phyloP scores from a whole-genome alignment of 2,888 invertebrate species.

The Drosophila eohydei region DNA sequence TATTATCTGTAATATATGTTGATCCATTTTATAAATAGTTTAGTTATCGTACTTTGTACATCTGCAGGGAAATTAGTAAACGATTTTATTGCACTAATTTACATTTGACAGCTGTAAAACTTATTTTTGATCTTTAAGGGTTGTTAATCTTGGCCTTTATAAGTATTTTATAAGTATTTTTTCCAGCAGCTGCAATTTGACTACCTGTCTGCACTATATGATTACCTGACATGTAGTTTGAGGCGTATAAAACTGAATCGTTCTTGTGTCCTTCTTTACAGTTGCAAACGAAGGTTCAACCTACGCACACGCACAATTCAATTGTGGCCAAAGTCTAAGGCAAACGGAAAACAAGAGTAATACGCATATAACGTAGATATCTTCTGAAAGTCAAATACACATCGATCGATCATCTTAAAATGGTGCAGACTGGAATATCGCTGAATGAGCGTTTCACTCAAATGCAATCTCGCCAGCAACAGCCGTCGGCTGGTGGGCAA shows the following conservation, averaged over 20 bases:
- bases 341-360: conserved; percentile 6
- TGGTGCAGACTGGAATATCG: conserved; percentile 84
- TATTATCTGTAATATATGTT: too few relatives aligned
- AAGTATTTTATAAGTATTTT: conserved; percentile 25
- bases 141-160: conserved; percentile 29
- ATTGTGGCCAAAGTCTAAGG: conserved; percentile 20
- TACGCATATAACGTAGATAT: neutral
- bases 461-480: conserved; percentile 72
- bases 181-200: conserved; percentile 38
- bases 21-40: neutral
- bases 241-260: conserved; percentile 57
- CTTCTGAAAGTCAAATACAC: conserved; percentile 9
- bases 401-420: conserved; percentile 23
- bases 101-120: conserved; percentile 27
- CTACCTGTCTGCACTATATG: conserved; percentile 30
- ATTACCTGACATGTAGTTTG: conserved; percentile 15
- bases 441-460: conserved; percentile 85
- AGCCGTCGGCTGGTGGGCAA: conserved; percentile 18
- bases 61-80: conserved; percentile 6
- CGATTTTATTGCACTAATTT: conserved; percentile 28
- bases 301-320: conserved; percentile 21
- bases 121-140: neutral
- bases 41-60: neutral
- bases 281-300: conserved; percentile 59
- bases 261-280: conserved; percentile 45